Evolutionary conservation across 2,113 vertebrate species (phyloP), one percentile per base, ranked within the genome.

Genomic region (Siniperca chuatsi): DNA sequence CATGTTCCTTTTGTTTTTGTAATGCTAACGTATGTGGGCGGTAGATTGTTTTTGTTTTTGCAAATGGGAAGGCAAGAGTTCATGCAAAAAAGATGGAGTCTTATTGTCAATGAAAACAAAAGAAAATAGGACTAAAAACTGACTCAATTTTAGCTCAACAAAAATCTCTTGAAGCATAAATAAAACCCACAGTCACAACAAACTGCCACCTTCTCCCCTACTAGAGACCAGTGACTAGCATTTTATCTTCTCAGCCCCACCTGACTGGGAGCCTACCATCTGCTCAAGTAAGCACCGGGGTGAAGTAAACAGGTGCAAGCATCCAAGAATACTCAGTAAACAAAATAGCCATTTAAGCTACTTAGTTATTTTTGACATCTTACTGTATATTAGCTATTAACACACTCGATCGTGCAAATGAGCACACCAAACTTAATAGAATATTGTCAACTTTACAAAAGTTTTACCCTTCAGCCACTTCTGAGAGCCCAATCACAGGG

Each of bases 251-350:
- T 29, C 29, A 29, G 29, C 29, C 29, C 29, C 29, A 29, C 29
- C 29, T 29, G 29, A 29, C 29, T 29, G 1, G 29, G 29, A 29
- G 29, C 29, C 65, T 72, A 44, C 67, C 79, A 78, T 77, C 80
- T 75, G 64, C 61, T 86, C 5, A 57, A 52, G 16, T 77, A 50
- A 61, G 33, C 46, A 48, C 18, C 8, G n/a, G 40, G 11, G 15
- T 69, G 23, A 44, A 74, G 42, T 25, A 71, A 81, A 78, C 74
- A 81, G 54, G 54, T 75, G 52, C 25, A 66, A 44, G 4, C 50
- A 4, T 50, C 18, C 55, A 50, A 60, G 21, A 78, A 71, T 71
- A 37, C 29, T 46, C 10, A 8, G 76, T 23, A 44, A 79, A 70
- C 25, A 37, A 40, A 40, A 29, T 1, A 18, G 8, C 15, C 15